These are phyloP conservation scores for Martes martes DNA, from an alignment of 2,113 vertebrate species.

Conservation along the genomic window DNA sequence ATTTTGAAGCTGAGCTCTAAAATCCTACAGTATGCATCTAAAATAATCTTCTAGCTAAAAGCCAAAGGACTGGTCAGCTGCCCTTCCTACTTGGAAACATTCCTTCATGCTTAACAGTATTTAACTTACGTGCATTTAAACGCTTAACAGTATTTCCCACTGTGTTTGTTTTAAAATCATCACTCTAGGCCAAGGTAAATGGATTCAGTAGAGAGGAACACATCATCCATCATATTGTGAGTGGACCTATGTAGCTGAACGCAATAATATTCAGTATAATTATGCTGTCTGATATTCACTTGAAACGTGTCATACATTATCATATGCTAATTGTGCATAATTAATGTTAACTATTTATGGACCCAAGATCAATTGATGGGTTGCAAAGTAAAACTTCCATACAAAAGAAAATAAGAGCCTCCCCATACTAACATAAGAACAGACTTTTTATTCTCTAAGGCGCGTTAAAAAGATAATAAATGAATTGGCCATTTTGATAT, in stretches of 20 bases:
- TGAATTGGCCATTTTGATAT: slow-evolving; percentile 91
- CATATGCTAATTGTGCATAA: slow-evolving; percentile 97
- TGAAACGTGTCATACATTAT: slow-evolving; percentile 95
- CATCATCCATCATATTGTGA: slow-evolving; percentile 82
- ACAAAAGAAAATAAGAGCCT: not conserved
- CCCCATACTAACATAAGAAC: slow-evolving; percentile 79
- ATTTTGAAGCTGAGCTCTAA: slow-evolving; percentile 77
- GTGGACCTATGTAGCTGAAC: slow-evolving; percentile 76
- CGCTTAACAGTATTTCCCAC: slow-evolving; percentile 70
- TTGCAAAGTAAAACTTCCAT: slow-evolving; percentile 84
- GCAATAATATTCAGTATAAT: slow-evolving; percentile 88
- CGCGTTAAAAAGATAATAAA: slow-evolving; percentile 90
- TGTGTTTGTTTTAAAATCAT: slow-evolving; percentile 81
- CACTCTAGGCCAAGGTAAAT: slow-evolving; percentile 79
- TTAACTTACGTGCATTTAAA: slow-evolving; percentile 69
- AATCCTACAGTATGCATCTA: slow-evolving; percentile 69
- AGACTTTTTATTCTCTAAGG: slow-evolving; percentile 88
- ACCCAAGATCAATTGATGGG: slow-evolving; percentile 88
- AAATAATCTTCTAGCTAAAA: slow-evolving; percentile 81
- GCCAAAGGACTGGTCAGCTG: slow-evolving; percentile 70
- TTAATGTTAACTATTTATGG: slow-evolving; percentile 94
- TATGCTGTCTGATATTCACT: slow-evolving; percentile 92
- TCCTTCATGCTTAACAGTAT: slow-evolving; percentile 67
- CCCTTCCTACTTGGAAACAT: slow-evolving; percentile 67
- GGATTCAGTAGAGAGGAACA: slow-evolving; percentile 77